Conservation (phyloP, 1,140 invertebrate species). For the Olivierus martensii region DNA sequence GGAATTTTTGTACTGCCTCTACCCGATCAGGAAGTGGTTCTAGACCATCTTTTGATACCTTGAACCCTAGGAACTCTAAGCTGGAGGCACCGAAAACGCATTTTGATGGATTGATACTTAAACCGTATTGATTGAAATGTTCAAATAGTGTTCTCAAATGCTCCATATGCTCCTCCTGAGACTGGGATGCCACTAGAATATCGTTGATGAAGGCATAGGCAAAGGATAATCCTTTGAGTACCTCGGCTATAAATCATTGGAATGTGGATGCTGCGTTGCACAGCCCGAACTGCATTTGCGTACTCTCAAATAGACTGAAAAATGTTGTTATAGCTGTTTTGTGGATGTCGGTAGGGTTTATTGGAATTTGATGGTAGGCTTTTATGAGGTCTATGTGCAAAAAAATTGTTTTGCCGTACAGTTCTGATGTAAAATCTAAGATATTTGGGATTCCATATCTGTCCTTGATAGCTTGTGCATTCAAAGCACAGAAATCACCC, state of each 20-base stretch:
- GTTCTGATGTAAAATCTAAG: constrained; percentile 13
- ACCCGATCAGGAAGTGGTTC: constrained; percentile 2
- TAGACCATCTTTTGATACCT: constrained; percentile 3
- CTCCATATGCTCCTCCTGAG: constrained; percentile 23
- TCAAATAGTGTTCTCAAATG: constrained; percentile 28
- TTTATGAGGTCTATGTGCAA: constrained; percentile 14
- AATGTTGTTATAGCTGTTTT: constrained; percentile 23
- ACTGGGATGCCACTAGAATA: constrained; percentile 32
- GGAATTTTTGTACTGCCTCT: constrained; percentile 10
- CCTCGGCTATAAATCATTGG: constrained; percentile 15
- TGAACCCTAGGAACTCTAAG: constrained; percentile 9
- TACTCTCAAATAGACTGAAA: constrained; percentile 20
- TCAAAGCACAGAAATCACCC: constrained; percentile 23
- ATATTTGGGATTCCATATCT: constrained; percentile 22
- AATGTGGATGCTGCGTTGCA: constrained; percentile 22
- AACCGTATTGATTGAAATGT: constrained; percentile 19
- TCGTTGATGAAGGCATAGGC: constrained; percentile 37
- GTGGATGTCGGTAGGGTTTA: constrained; percentile 4
- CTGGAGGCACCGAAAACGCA: constrained; percentile 7
- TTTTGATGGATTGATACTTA: constrained; percentile 23
- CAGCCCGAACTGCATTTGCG: constrained; percentile 24
- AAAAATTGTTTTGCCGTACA: constrained; percentile 14
- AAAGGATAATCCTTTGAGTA: constrained; percentile 20
- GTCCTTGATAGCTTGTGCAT: constrained; percentile 20
- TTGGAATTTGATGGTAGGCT: constrained; percentile 20